Evolutionary conservation across 2,113 vertebrate species (phyloP).

Genomic region (Tachuris rubrigastra): DNA sequence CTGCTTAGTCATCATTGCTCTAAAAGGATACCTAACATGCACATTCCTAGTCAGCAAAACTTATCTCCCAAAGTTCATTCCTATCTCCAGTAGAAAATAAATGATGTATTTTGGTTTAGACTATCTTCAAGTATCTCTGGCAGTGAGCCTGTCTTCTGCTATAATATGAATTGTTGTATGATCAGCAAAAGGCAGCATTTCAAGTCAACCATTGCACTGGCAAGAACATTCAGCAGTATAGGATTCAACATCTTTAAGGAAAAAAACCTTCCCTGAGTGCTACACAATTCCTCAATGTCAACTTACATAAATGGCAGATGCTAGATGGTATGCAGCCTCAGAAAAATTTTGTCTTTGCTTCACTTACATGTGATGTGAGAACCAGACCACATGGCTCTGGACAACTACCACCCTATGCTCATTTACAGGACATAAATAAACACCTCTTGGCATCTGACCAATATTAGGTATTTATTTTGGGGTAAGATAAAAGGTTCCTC

Average conservation of each 20-base stretch:
- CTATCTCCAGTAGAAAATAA: constrained; percentile 10
- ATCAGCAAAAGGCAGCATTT: constrained; percentile 13
- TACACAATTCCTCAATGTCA: neutral
- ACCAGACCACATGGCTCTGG: neutral
- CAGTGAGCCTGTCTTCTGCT: neutral
- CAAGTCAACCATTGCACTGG: neutral
- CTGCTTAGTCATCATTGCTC: neutral
- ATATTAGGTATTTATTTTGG: neutral
- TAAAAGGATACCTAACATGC: neutral
- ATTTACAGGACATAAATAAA: neutral
- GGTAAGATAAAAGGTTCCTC: neutral
- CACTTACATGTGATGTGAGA: neutral
- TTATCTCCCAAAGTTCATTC: neutral
- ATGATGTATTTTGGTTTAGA: neutral
- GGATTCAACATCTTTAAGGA: neutral
- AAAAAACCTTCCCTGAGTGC: neutral
- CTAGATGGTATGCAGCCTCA: neutral
- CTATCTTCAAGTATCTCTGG: constrained; percentile 1
- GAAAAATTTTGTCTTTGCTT: neutral
- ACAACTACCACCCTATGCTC: neutral
- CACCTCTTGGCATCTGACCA: neutral
- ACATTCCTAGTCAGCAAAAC: constrained; percentile 8
- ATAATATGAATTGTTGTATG: neutral
- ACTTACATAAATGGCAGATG: neutral
- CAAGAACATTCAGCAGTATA: neutral